A percentile compares a stretch with the other conserved stretches of the same genome.
These are phyloP conservation scores for Clarias batrachus DNA, from an alignment of 2,113 vertebrate species.

Conservation along the genomic window DNA sequence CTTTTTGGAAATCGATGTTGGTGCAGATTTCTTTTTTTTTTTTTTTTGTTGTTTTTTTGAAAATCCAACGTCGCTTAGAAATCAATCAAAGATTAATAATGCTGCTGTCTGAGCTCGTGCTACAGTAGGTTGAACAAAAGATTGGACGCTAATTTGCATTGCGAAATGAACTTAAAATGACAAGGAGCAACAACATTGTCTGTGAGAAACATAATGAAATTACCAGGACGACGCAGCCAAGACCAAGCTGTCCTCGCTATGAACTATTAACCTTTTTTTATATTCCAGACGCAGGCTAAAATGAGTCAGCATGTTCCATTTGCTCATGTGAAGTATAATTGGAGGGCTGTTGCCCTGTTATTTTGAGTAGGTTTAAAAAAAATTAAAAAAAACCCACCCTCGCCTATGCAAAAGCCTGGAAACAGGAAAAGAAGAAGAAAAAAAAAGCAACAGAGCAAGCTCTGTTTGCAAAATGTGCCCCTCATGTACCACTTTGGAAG, in stretches of 20 bases:
- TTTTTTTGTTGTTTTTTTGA: no score
- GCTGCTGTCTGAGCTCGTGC: not conserved
- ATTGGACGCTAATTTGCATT: slow-evolving; percentile 12
- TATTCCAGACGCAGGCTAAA: slow-evolving; percentile 18
- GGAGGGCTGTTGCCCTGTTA: slow-evolving; percentile 6
- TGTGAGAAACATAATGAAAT: slow-evolving; percentile 8
- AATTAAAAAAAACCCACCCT: not conserved
- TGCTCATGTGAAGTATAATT: slow-evolving; percentile 11
- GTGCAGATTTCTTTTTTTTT: no score
- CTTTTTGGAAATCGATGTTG: not conserved
- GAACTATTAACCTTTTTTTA: slow-evolving; percentile 39
- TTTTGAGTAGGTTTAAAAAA: not conserved
- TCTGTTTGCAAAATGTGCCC: slow-evolving; percentile 28
- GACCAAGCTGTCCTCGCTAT: not conserved
- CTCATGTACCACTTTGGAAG: slow-evolving; percentile 19
- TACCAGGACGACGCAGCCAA: not conserved
- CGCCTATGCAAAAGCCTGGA: slow-evolving; percentile 12
- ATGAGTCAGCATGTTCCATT: slow-evolving; percentile 34
- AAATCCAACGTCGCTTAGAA: not conserved
- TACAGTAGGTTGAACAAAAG: slow-evolving; percentile 4
- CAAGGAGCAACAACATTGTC: not conserved
- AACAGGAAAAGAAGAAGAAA: not conserved
- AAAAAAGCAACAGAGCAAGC: slow-evolving; percentile 14
- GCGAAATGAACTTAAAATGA: not conserved
- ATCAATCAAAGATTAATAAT: not conserved